phyloP scores from a whole-genome alignment of 2,888 invertebrate genomes.

The Ctenicera cuprea region DNA sequence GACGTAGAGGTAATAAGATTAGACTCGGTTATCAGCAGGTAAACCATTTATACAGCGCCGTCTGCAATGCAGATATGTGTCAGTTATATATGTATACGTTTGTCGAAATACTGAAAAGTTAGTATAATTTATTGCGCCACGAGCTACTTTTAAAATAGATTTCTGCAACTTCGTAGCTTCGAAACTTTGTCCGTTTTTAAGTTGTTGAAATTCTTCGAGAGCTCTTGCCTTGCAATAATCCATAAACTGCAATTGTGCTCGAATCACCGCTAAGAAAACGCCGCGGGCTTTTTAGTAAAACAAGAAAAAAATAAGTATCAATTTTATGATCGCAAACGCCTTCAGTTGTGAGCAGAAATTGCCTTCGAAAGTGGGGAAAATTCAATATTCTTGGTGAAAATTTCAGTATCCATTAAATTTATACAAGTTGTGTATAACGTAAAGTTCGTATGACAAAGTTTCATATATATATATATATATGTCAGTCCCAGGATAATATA shows the following conservation, averaged over 20 bases:
- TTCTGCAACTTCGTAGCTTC: constrained; percentile 28
- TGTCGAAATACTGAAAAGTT: constrained; percentile 43
- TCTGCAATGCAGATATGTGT: constrained; percentile 44
- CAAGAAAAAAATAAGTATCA: constrained; percentile 2
- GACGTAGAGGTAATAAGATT: constrained; percentile 39
- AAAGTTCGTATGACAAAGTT: constrained; percentile 52
- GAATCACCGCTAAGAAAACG: constrained; percentile 25
- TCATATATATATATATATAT: constrained; percentile 63
- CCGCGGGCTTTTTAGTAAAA: background rate
- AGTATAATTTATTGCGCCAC: constrained; percentile 33
- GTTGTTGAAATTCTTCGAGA: constrained; percentile 49
- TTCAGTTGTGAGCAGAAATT: constrained; percentile 7
- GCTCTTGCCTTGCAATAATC: constrained; percentile 48
- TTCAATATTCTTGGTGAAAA: constrained; percentile 19
- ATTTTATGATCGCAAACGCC: constrained; percentile 6
- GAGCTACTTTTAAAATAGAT: constrained; percentile 42
- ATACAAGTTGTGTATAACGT: constrained; percentile 36
- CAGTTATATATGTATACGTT: constrained; percentile 29
- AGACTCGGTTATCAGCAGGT: constrained; percentile 34
- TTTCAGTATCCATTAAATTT: constrained; percentile 39
- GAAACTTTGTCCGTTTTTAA: constrained; percentile 49
- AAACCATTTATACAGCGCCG: constrained; percentile 37
- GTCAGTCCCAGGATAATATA: constrained; percentile 65
- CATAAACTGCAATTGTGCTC: constrained; percentile 45
- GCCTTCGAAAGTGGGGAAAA: constrained; percentile 18